Evolutionary conservation across 2,888 invertebrate genomes (phyloP), one percentile per base, ranked within the genome.

Genomic region (Ophion slaviceki): DNA sequence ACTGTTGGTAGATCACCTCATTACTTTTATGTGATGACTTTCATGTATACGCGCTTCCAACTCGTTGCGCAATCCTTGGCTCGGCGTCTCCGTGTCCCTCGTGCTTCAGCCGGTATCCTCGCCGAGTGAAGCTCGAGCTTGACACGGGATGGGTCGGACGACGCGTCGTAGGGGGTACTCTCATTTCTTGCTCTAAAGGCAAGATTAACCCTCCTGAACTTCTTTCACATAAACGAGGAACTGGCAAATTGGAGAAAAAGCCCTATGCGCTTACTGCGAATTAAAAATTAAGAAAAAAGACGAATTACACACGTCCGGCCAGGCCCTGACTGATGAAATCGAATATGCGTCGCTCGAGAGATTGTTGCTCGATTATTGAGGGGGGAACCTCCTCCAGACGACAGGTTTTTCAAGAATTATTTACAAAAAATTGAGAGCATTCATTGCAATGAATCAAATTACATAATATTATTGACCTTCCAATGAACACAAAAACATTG

Each of bases 21-120:
- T 85, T 87, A 87, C 76, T 64, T 76, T 59, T 87, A 83, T 80
- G 80, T 83, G 83, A 81, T 83, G 82, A 82, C 80, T 82, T 71
- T 75, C 76, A 20, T 72, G 71, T 76, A 66, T 61, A 67, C 45
- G 32, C 17, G n/a, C 8, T 28, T 75, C 74, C 6, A 70, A 72
- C 47, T 77, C 78, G 68, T 85, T 83, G 74, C 77, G 83, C 80
- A 80, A 78, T 53, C 78, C 75, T 32, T 76, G 17, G 24, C 64
- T 14, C 20, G 45, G 57, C 47, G 40, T 24, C 36, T 57, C 53
- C 57, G 24, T 5, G 32, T 74, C 59, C 64, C 76, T 32, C 40
- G 53, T 80, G 59, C 64, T 32, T 47, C 40, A 28, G 24, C 5
- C 28, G 40, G 47, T 47, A 45, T 74, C 40, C 57, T 67, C 78